These are phyloP conservation scores for Scalopus aquaticus DNA, from an alignment of 2,113 vertebrate genomes.

Conservation along the genomic window DNA sequence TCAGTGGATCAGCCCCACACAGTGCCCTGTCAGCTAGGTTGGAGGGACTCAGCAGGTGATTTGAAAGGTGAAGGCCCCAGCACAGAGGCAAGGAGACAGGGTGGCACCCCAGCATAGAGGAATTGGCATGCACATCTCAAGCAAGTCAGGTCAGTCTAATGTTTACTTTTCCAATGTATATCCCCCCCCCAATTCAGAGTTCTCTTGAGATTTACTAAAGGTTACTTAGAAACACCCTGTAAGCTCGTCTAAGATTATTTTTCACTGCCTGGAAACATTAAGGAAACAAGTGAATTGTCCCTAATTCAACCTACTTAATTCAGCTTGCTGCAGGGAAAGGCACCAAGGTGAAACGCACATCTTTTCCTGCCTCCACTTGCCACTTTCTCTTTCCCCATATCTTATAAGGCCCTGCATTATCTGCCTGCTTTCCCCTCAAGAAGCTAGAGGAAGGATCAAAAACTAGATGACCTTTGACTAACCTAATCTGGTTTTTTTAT, in stretches of 20 bases:
- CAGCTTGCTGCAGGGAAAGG: neutral
- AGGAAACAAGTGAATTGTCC: neutral
- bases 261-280: neutral
- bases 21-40: neutral
- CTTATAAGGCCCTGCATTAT: neutral
- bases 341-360: neutral
- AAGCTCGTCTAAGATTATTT: neutral
- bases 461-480: no score
- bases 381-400: neutral
- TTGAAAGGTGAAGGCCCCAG: neutral
- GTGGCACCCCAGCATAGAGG: no score
- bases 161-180: no score
- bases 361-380: neutral
- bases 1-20: neutral
- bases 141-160: no score
- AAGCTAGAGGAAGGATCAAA: neutral
- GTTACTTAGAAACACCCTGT: neutral
- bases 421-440: no score
- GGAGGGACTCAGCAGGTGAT: no score
- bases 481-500: neutral
- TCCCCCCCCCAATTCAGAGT: no score
- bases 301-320: neutral
- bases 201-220: no score
- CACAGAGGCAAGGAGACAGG: no score
- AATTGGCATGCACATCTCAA: no score